These are phyloP conservation scores for Karalla daura DNA, from an alignment of 2,797 vertebrate species.

Conservation along the genomic window DNA sequence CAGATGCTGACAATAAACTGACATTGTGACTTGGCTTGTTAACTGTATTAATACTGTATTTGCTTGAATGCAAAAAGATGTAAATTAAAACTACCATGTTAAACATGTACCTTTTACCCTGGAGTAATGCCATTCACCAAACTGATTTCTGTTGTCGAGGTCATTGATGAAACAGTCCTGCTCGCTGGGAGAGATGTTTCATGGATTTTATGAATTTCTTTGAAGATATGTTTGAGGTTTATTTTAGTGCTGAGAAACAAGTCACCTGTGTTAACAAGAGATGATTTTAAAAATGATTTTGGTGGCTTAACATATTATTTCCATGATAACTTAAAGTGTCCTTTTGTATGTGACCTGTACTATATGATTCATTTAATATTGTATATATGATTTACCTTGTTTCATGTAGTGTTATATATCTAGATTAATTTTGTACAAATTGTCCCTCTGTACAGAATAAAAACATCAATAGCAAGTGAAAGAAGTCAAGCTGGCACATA, in stretches of 20 bases:
- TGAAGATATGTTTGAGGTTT: slow-evolving; percentile 64
- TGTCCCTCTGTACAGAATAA: slow-evolving; percentile 98
- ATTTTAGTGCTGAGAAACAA: slow-evolving; percentile 73
- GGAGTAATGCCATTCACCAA: slow-evolving; percentile 91
- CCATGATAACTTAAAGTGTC: slow-evolving; percentile 93
- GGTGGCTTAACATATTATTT: slow-evolving; percentile 84
- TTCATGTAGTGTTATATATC: slow-evolving; percentile 98
- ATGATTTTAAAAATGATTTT: slow-evolving; percentile 71
- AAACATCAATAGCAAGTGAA: slow-evolving; percentile 92
- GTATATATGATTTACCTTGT: slow-evolving; percentile 99
- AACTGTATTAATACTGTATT: slow-evolving; percentile 83
- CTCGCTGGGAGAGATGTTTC: slow-evolving; percentile 76
- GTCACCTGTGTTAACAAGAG: slow-evolving; percentile 55
- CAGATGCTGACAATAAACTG: slow-evolving; percentile 75
- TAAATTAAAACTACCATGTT: slow-evolving; percentile 89
- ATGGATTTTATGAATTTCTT: slow-evolving; percentile 73
- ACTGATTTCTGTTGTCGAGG: slow-evolving; percentile 64
- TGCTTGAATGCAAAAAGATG: slow-evolving; percentile 83
- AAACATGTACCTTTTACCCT: slow-evolving; percentile 88
- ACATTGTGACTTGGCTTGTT: slow-evolving; percentile 78
- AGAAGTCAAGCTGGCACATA: slow-evolving; percentile 91
- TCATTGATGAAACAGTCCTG: slow-evolving; percentile 70
- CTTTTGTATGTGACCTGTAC: slow-evolving; percentile 97
- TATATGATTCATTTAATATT: slow-evolving; percentile 97
- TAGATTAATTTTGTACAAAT: slow-evolving; percentile 99